Evolutionary conservation across 2,888 invertebrate species (phyloP).

Genomic region (Sminthurinus aureus): DNA sequence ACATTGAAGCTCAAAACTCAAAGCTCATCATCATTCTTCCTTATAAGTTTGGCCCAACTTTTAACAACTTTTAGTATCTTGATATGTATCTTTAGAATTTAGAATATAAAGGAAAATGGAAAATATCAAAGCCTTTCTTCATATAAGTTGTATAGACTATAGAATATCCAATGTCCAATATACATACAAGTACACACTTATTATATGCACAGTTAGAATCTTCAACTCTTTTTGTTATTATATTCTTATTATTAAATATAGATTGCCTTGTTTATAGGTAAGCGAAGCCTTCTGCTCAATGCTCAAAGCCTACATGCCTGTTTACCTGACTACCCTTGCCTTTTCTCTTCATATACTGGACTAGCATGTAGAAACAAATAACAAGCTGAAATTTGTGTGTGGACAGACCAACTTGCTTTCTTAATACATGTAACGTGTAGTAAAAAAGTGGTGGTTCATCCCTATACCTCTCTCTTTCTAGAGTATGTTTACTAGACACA

Average conservation of each 20-base stretch:
- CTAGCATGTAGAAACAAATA: too few species aligned
- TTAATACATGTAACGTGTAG: neutral
- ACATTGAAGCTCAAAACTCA: constrained; percentile 20
- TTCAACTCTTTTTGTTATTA: neutral
- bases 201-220: neutral
- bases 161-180: too few species aligned
- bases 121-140: too few species aligned
- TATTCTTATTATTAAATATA: neutral
- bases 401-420: neutral
- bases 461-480: too few species aligned
- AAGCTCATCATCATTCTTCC: constrained; percentile 40
- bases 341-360: too few species aligned
- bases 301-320: too few species aligned
- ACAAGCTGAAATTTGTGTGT: too few species aligned
- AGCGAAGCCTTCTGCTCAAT: neutral
- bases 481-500: too few species aligned
- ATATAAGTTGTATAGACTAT: neutral
- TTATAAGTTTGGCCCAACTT: constrained; percentile 33
- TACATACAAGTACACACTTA: neutral
- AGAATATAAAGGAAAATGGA: too few species aligned
- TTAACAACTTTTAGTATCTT: neutral
- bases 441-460: too few species aligned
- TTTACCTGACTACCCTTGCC: too few species aligned
- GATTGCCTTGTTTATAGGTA: constrained; percentile 11
- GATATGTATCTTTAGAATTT: neutral